phyloP scores from a whole-genome alignment of 1,140 invertebrate species.

The Mycetomoellerius zeteki region DNA sequence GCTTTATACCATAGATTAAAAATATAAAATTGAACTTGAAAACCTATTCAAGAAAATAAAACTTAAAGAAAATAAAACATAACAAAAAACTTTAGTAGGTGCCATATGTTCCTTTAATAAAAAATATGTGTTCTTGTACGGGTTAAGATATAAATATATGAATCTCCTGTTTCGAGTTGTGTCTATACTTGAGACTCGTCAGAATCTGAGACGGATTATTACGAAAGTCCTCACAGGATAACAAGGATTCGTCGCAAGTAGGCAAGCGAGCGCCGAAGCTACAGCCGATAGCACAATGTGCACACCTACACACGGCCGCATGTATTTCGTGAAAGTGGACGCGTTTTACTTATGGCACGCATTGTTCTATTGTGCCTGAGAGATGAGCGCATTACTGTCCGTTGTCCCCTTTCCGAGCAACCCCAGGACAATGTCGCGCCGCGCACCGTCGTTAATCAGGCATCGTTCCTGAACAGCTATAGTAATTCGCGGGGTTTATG shows the following conservation, averaged over 20 bases:
- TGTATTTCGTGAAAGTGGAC: conserved; percentile 73
- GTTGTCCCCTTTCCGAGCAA: conserved; percentile 78
- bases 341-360: conserved; percentile 79
- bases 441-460: conserved; percentile 76
- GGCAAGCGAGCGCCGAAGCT: conserved; percentile 28
- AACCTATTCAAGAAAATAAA: no score
- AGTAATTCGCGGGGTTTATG: conserved; percentile 74
- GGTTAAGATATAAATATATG: neutral
- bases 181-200: neutral
- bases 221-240: neutral
- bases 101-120: no score
- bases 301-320: conserved; percentile 24
- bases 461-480: conserved; percentile 77
- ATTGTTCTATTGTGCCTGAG: conserved; percentile 78
- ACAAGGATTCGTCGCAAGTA: conserved; percentile 25
- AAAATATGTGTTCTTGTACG: no score
- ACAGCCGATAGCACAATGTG: conserved; percentile 54
- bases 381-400: conserved; percentile 80
- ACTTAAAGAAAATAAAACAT: no score
- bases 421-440: conserved; percentile 77
- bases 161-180: neutral
- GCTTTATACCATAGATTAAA: no score
- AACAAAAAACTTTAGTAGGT: no score
- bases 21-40: no score
- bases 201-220: neutral